Evolutionary conservation across 2,888 invertebrate genomes (phyloP).

Genomic region (Parnassius orleans): DNA sequence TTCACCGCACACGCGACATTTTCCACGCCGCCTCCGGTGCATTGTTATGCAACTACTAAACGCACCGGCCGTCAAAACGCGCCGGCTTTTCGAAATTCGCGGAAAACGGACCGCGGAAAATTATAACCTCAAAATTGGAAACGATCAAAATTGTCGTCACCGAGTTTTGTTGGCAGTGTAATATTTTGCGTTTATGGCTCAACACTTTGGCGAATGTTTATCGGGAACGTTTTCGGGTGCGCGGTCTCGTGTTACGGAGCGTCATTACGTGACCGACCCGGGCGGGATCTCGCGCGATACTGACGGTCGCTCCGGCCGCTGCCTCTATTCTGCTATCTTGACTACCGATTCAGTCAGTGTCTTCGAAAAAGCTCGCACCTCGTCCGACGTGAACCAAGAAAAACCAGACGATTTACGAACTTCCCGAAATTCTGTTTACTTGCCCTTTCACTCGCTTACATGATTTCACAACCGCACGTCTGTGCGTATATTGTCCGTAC

Average conservation of each 20-base stretch:
- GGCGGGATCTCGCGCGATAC: slow-evolving; percentile 66
- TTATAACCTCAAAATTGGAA: slow-evolving; percentile 46
- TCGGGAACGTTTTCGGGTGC: slow-evolving; percentile 59
- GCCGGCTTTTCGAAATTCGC: slow-evolving; percentile 50
- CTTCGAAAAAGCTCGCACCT: slow-evolving; percentile 19
- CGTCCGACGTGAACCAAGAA: slow-evolving; percentile 13
- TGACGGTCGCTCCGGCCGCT: slow-evolving; percentile 39
- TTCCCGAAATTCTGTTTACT: slow-evolving; percentile 28
- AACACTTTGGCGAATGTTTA: slow-evolving; percentile 38
- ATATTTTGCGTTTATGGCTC: slow-evolving; percentile 36
- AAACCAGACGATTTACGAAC: slow-evolving; percentile 22
- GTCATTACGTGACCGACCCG: slow-evolving; percentile 58
- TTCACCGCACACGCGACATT: slow-evolving; percentile 59
- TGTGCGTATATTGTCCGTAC: slow-evolving; percentile 3
- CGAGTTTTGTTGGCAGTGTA: slow-evolving; percentile 6
- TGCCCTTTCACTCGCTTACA: slow-evolving; percentile 23
- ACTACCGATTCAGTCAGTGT: slow-evolving; percentile 15
- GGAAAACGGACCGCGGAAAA: slow-evolving; percentile 38
- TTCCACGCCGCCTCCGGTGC: slow-evolving; percentile 69
- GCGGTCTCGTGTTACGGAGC: slow-evolving; percentile 43
- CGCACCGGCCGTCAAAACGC: slow-evolving; percentile 56
- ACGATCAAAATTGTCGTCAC: slow-evolving; percentile 6
- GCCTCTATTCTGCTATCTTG: slow-evolving; percentile 50
- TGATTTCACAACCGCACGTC: slow-evolving; percentile 17
- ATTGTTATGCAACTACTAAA: slow-evolving; percentile 73